Conservation (phyloP, 2,888 invertebrate species). For the Archaeoteleia sp. region DNA sequence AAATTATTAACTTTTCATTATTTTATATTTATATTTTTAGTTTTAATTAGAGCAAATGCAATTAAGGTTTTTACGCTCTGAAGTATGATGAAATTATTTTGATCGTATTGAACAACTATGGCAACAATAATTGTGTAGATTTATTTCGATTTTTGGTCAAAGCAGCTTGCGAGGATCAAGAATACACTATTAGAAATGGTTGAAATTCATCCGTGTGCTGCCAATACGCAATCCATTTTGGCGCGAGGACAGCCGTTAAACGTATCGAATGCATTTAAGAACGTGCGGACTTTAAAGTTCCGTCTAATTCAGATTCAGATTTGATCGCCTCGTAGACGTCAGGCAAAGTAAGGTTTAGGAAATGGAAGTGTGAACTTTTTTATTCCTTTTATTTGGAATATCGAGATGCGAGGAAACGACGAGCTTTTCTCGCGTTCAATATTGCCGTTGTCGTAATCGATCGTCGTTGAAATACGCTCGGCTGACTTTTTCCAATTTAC, state of each 20-base stretch:
- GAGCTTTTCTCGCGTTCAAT: constrained; percentile 10
- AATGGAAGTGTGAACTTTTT: constrained; percentile 8
- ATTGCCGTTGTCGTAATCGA: constrained; percentile 27
- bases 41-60: no score
- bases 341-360: constrained; percentile 9
- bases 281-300: background rate
- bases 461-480: constrained; percentile 16
- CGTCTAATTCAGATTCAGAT: constrained; percentile 14
- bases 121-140: no score
- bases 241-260: constrained; percentile 3
- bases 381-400: constrained; percentile 14
- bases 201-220: background rate
- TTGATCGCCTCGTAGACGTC: constrained; percentile 6
- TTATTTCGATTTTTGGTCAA: no score
- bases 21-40: no score
- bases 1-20: no score
- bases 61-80: no score
- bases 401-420: background rate
- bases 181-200: no score
- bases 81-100: no score
- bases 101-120: no score
- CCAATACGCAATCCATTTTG: background rate
- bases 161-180: no score
- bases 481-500: constrained; percentile 22
- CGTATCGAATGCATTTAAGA: constrained; percentile 11